Evolutionary conservation across 2,888 invertebrate genomes (phyloP), one percentile per base, ranked within the genome.

Genomic region (Hoplodrina ambigua): DNA sequence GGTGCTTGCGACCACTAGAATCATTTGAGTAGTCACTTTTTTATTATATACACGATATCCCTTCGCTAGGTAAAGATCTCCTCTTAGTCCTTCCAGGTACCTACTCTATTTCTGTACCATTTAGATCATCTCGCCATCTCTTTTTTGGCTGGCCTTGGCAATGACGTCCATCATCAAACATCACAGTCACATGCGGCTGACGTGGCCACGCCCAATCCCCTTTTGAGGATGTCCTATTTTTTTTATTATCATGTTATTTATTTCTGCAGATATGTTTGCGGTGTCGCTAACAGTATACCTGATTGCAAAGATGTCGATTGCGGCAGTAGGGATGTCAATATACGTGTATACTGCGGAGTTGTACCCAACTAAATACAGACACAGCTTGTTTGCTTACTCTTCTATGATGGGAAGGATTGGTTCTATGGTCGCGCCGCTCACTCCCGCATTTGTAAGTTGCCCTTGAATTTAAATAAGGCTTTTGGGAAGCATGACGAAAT

Each of bases 341-440:
- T 97, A 97, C 86, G 94, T 97, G 63, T 96, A 96, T 83, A 97
- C 97, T 0, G 94, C 96, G 13, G 97, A 97, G 89, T 91, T 97
- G 84, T 97, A 97, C 86, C 97, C 97, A 0, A 97, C 97, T 1
- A 94, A 94, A 61, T 88, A 96, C 75, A 89, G 97, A 52, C 96
- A 97, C 84, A 96, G 96, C 15, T 89, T 97, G 72, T 96, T 97
- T 85, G 96, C 96, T 2, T 95, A 94, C 68, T 97, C 97, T 83
- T 97, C 97, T 8, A 97, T 97, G 95, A 93, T 97, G 72, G 97
- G 97, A 37, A 92, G 97, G 53, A 92, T 96, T 52, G 97, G 97
- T 8, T 96, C 96, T 0, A 96, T 97, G 88, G 84, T 96, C 17
- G 96, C 97, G 2, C 97, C 97, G 1, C 97, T 97, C 83, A 96